Evolutionary conservation across 2,797 vertebrate genomes (phyloP).

Genomic region (Periparus ater): DNA sequence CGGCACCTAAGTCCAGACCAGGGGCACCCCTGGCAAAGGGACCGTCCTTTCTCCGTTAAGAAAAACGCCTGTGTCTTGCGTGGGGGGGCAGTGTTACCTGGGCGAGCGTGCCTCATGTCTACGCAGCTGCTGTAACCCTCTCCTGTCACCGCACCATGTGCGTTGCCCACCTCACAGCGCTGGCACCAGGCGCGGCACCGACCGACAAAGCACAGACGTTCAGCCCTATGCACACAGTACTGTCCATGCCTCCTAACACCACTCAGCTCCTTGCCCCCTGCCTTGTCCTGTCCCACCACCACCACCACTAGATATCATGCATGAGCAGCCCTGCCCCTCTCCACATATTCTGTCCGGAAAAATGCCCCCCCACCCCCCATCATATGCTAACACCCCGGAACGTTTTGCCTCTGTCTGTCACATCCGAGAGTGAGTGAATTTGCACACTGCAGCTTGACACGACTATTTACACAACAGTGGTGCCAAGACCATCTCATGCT

Average conservation of each 20-base stretch:
- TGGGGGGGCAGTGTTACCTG: neutral
- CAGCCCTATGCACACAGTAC: neutral
- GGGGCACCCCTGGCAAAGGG: neutral
- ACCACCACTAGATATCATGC: neutral
- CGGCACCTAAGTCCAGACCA: neutral
- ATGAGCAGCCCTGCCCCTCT: neutral
- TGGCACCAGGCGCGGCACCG: too few relatives aligned
- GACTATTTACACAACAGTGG: neutral
- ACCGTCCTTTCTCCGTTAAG: neutral
- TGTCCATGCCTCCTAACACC: neutral
- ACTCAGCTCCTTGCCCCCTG: too few relatives aligned
- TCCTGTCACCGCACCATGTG: neutral
- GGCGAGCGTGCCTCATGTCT: neutral
- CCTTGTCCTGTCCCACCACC: neutral
- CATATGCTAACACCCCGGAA: neutral
- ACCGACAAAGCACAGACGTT: neutral
- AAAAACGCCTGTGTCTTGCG: neutral
- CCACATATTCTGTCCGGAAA: neutral
- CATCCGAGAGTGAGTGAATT: neutral
- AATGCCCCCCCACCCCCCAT: rapidly evolving
- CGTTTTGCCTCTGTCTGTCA: neutral
- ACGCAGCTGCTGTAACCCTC: neutral
- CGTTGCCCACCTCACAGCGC: rapidly evolving
- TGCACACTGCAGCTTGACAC: neutral
- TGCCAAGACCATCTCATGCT: neutral